Evolutionary conservation across 2,797 vertebrate genomes (phyloP).

Genomic region (Malurus splendens): DNA sequence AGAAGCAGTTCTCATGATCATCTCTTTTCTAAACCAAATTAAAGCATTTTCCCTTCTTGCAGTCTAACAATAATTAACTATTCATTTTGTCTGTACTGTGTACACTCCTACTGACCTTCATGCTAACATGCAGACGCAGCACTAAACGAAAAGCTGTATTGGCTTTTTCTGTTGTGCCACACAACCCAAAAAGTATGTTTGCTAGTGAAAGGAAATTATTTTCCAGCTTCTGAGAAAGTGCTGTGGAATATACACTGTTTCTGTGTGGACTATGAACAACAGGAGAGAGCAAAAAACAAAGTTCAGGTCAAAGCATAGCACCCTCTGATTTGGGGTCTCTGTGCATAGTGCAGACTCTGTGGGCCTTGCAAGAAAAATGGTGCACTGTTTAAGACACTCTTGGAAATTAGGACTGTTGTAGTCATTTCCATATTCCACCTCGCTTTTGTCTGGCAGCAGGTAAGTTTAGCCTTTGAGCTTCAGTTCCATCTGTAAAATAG

Average conservation of each 20-base stretch:
- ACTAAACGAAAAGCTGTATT: slow-evolving; percentile 20
- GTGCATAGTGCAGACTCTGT: background rate
- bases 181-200: slow-evolving; percentile 17
- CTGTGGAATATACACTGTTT: background rate
- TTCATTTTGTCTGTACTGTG: slow-evolving; percentile 51
- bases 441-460: background rate
- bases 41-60: background rate
- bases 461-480: slow-evolving; percentile 19
- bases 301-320: background rate
- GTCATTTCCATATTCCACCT: background rate
- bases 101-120: slow-evolving; percentile 54
- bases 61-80: slow-evolving; percentile 61
- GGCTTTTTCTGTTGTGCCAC: background rate
- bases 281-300: slow-evolving; percentile 10
- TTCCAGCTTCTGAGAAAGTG: slow-evolving; percentile 53
- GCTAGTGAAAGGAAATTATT: slow-evolving; percentile 25
- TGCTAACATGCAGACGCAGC: slow-evolving; percentile 23
- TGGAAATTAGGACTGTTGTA: background rate
- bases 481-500: background rate
- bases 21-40: background rate
- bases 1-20: background rate
- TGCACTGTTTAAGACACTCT: background rate
- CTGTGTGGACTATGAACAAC: background rate
- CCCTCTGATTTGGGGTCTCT: background rate
- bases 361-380: slow-evolving; percentile 2